These are phyloP conservation scores for Ariopsis seemanni DNA, from an alignment of 2,113 vertebrate species.

Conservation along the genomic window DNA sequence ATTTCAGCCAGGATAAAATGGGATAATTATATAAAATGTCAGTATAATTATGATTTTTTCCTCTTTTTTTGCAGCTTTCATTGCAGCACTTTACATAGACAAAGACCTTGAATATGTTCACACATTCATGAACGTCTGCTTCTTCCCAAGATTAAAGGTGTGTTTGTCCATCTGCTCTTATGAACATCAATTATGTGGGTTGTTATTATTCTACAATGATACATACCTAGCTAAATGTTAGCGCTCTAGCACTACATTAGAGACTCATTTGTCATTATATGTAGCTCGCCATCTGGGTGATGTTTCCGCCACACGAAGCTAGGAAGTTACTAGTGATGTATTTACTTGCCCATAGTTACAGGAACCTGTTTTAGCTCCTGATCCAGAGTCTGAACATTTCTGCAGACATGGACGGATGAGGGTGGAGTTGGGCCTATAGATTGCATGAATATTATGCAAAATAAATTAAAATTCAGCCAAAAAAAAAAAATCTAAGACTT, in stretches of 20 bases:
- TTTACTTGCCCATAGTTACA: neutral
- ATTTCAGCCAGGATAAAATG: neutral
- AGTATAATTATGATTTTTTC: neutral
- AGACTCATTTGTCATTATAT: too few relatives aligned
- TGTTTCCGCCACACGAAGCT: neutral
- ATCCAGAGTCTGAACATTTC: neutral
- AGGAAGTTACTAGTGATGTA: neutral
- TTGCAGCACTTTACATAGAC: constrained; percentile 96
- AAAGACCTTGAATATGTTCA: constrained; percentile 97
- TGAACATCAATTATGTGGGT: too few relatives aligned
- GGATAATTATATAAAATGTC: neutral
- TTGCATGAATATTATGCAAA: neutral
- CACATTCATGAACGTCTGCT: constrained; percentile 99
- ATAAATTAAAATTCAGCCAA: neutral
- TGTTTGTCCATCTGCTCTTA: neutral
- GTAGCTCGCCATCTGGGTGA: too few relatives aligned
- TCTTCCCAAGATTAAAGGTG: constrained; percentile 94
- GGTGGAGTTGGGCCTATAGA: neutral
- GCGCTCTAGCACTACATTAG: too few relatives aligned
- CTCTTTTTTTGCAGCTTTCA: constrained; percentile 80
- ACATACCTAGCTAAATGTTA: too few relatives aligned
- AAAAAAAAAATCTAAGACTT: neutral
- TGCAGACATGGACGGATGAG: neutral
- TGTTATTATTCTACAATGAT: too few relatives aligned
- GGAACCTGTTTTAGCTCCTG: neutral